Percentiles rank a stretch among this genome's conserved stretches.
phyloP scores from a whole-genome alignment of 2,113 vertebrate species.

The Petroica traversi region DNA sequence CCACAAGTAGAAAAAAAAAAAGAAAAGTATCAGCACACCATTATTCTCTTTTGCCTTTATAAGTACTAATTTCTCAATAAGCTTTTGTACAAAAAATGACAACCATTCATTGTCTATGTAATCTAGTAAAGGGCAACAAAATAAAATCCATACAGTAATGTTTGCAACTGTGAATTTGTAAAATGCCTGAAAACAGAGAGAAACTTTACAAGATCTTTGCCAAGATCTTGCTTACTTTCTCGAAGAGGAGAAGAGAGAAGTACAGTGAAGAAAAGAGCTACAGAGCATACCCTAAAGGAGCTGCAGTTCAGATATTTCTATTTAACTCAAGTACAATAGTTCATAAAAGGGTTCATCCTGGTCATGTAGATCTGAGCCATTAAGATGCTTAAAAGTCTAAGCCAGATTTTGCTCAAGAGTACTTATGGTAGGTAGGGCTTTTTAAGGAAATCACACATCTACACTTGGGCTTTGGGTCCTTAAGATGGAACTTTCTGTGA shows the following conservation, averaged over 20 bases:
- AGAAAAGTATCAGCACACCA: neutral
- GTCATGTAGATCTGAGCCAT: neutral
- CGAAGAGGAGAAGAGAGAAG: neutral
- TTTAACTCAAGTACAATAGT: neutral
- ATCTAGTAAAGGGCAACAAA: neutral
- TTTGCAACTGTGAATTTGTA: neutral
- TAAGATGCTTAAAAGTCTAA: neutral
- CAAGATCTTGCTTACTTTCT: neutral
- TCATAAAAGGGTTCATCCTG: neutral
- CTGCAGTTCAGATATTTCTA: neutral
- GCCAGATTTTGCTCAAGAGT: neutral
- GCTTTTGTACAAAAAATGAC: neutral
- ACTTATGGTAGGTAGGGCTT: neutral
- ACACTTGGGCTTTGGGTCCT: neutral
- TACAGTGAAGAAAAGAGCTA: neutral
- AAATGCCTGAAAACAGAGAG: neutral
- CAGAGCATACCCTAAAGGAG: neutral
- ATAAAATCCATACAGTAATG: neutral
- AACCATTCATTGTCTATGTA: neutral
- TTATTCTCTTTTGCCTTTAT: neutral
- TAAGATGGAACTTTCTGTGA: neutral
- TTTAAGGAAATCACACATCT: neutral
- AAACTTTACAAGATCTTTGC: neutral
- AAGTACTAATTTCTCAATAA: neutral
- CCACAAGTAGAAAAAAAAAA: neutral